These are phyloP conservation scores for Lepus oiostolus DNA, from an alignment of 2,797 vertebrate genomes.

Conservation along the genomic window DNA sequence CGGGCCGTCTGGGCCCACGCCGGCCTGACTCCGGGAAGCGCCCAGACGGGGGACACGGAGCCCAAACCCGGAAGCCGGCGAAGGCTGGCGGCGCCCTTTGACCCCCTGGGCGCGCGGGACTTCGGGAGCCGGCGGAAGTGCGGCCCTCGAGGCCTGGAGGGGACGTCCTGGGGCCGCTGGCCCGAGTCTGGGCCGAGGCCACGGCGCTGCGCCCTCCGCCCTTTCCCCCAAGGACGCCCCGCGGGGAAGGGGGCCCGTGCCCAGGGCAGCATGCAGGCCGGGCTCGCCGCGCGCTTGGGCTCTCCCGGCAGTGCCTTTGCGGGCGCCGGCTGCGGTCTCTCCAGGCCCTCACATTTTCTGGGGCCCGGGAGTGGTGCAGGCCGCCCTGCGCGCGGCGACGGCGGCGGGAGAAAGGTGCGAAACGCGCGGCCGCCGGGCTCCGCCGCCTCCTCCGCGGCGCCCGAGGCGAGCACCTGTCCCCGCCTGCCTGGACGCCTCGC, in stretches of 20 bases:
- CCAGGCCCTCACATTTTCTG: background rate
- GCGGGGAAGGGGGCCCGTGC: accelerated
- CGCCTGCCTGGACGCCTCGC: background rate
- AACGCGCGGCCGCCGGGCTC: background rate
- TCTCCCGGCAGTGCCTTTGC: background rate
- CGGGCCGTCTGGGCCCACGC: accelerated
- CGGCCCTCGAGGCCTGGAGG: background rate
- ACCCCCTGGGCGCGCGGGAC: background rate
- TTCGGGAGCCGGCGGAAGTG: background rate
- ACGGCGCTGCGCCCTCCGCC: background rate
- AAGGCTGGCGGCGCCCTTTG: background rate
- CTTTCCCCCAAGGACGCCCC: background rate
- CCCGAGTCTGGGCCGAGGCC: background rate
- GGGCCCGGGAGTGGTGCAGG: background rate
- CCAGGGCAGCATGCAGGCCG: background rate
- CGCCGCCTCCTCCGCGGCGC: accelerated
- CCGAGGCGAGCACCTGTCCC: conserved; percentile 66
- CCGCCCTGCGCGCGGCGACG: background rate
- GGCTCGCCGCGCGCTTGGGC: background rate
- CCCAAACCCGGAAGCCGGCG: background rate
- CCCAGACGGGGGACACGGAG: accelerated
- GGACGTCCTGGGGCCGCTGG: accelerated
- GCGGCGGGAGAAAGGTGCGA: background rate
- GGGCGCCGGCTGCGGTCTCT: background rate
- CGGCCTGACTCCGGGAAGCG: accelerated